These are phyloP conservation scores for Zaprionus capensis DNA, from an alignment of 1,140 invertebrate genomes.

Conservation along the genomic window DNA sequence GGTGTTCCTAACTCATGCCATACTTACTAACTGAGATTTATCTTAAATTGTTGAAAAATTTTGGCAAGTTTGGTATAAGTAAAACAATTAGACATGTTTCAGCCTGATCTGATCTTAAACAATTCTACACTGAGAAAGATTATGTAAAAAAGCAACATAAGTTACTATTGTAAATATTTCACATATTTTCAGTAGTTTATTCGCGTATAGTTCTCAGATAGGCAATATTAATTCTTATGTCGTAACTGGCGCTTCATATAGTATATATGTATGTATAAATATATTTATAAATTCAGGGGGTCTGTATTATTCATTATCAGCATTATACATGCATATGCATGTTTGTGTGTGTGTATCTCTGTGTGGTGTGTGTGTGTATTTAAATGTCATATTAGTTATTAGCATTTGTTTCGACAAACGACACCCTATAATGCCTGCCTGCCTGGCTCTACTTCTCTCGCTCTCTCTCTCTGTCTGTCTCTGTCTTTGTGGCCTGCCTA, in stretches of 20 bases:
- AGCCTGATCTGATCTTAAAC: no score
- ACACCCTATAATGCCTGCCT: background rate
- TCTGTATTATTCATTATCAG: conserved; percentile 37
- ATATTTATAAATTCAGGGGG: conserved; percentile 19
- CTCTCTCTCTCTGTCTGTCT: background rate
- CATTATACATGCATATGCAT: conserved; percentile 19
- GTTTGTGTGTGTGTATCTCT: background rate
- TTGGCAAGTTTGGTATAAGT: no score
- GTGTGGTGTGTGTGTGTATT: background rate
- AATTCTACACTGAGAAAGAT: no score
- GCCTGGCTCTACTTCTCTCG: background rate
- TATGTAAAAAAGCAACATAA: no score
- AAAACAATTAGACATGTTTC: no score
- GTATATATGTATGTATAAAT: background rate
- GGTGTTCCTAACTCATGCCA: no score
- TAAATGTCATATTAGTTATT: conserved; percentile 48
- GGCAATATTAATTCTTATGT: background rate
- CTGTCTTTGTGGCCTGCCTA: background rate
- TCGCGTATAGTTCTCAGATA: background rate
- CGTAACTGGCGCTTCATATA: background rate
- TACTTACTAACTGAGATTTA: no score
- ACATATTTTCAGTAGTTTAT: background rate
- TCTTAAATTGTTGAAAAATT: no score
- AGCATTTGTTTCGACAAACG: conserved; percentile 26
- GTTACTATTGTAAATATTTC: background rate